Evolutionary conservation across 2,888 invertebrate species (phyloP).

Genomic region (Hirtodrosophila duncani): DNA sequence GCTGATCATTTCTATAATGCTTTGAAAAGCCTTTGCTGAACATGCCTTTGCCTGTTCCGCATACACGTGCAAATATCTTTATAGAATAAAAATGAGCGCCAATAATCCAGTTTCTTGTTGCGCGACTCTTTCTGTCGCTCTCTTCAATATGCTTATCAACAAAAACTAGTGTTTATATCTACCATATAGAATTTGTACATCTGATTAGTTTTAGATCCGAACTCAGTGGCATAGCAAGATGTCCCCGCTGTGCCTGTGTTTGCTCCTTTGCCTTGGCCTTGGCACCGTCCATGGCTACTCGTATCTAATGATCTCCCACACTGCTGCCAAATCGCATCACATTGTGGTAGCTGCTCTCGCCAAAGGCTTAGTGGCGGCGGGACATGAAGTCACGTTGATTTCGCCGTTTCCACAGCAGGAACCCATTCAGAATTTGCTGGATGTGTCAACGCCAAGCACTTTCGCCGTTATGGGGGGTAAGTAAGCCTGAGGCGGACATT

Average conservation of each 20-base stretch:
- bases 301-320: conserved; percentile 52
- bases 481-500: conserved; percentile 1
- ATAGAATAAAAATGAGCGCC: too few relatives aligned
- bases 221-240: neutral
- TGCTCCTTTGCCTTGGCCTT: conserved; percentile 19
- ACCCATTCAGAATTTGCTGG: conserved; percentile 57
- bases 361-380: conserved; percentile 69
- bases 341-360: conserved; percentile 67
- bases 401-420: conserved; percentile 68
- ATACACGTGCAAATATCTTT: too few relatives aligned
- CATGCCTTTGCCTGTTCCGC: too few relatives aligned
- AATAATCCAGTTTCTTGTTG: too few relatives aligned
- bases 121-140: too few relatives aligned
- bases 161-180: too few relatives aligned
- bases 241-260: conserved; percentile 1
- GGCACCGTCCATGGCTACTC: conserved; percentile 45
- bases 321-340: conserved; percentile 61
- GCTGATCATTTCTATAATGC: too few relatives aligned
- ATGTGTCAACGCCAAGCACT: conserved; percentile 44
- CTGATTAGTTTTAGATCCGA: too few relatives aligned
- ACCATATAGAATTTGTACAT: too few relatives aligned
- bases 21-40: too few relatives aligned
- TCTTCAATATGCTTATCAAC: too few relatives aligned
- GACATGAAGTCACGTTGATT: conserved; percentile 76
- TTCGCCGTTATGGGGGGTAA: conserved; percentile 41